Conservation (phyloP, 2,888 invertebrate species). For the Chymomyza fuscimana region DNA sequence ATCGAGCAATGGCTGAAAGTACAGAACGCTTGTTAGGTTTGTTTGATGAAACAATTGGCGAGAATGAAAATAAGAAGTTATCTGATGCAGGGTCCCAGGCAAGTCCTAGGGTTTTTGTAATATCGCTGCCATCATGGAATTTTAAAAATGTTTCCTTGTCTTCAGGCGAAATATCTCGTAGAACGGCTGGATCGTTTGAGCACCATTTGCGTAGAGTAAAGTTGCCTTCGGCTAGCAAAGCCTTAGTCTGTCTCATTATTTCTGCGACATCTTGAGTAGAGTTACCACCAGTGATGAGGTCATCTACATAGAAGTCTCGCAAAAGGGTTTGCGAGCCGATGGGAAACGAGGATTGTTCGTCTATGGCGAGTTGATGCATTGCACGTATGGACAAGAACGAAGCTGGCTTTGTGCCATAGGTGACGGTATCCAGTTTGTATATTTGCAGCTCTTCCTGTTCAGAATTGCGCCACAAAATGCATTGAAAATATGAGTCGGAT, state of each 20-base stretch:
- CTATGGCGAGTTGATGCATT: conserved; percentile 21
- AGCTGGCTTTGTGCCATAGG: conserved; percentile 1
- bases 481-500: neutral
- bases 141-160: conserved; percentile 17
- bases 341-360: conserved; percentile 3
- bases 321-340: neutral
- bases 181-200: conserved; percentile 19
- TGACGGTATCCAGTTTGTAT: conserved; percentile 5
- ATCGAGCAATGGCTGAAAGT: neutral
- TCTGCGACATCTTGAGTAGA: conserved; percentile 21
- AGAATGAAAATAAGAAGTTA: conserved; percentile 4
- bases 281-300: conserved; percentile 33
- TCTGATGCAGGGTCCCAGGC: conserved; percentile 20
- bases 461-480: conserved; percentile 25
- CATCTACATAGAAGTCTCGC: conserved; percentile 44
- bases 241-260: conserved; percentile 22
- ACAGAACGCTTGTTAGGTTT: neutral
- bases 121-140: conserved; percentile 21
- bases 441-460: conserved; percentile 8
- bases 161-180: neutral
- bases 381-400: conserved; percentile 17
- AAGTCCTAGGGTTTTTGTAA: conserved; percentile 26
- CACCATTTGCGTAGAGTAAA: conserved; percentile 33
- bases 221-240: conserved; percentile 14
- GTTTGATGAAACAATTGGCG: neutral